These are phyloP conservation scores for Luffia ferchaultella DNA, from an alignment of 2,888 invertebrate genomes.

Conservation along the genomic window DNA sequence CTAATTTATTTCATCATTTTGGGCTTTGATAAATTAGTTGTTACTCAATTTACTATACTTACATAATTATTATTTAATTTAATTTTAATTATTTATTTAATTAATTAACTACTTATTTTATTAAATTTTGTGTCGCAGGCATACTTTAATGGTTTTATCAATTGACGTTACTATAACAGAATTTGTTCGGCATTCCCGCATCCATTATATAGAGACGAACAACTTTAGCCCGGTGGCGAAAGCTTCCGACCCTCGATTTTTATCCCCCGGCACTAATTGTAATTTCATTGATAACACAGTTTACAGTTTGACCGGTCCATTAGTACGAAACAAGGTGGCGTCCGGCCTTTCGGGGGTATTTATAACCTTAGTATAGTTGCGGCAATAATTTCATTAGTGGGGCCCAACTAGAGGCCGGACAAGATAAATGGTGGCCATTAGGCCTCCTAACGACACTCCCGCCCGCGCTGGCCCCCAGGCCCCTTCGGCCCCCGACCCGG, in stretches of 20 bases:
- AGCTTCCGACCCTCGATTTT: constrained; percentile 42
- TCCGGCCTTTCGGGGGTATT: constrained; percentile 35
- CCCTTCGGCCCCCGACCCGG: constrained; percentile 44
- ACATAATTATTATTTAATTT: too few relatives aligned
- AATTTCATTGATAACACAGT: constrained; percentile 67
- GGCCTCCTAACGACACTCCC: constrained; percentile 59
- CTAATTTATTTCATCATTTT: too few relatives aligned
- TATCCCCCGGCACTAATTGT: constrained; percentile 41
- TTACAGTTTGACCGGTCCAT: constrained; percentile 68
- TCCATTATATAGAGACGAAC: too few relatives aligned
- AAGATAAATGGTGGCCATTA: constrained; percentile 68
- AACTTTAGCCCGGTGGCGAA: constrained; percentile 31
- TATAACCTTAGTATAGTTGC: constrained; percentile 65
- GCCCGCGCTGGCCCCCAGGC: constrained; percentile 16
- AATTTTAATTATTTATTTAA: too few relatives aligned
- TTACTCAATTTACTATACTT: too few relatives aligned
- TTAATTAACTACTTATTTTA: too few relatives aligned
- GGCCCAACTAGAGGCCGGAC: constrained; percentile 63
- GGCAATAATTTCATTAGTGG: constrained; percentile 68
- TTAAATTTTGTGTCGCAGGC: too few relatives aligned
- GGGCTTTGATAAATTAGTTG: too few relatives aligned
- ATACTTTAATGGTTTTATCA: too few relatives aligned
- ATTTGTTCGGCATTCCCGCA: too few relatives aligned
- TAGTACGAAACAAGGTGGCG: constrained; percentile 61
- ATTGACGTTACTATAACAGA: too few relatives aligned